Evolutionary conservation across 2,888 invertebrate genomes (phyloP), one percentile per base, ranked within the genome.

Genomic region (Neuroscelio doddi): DNA sequence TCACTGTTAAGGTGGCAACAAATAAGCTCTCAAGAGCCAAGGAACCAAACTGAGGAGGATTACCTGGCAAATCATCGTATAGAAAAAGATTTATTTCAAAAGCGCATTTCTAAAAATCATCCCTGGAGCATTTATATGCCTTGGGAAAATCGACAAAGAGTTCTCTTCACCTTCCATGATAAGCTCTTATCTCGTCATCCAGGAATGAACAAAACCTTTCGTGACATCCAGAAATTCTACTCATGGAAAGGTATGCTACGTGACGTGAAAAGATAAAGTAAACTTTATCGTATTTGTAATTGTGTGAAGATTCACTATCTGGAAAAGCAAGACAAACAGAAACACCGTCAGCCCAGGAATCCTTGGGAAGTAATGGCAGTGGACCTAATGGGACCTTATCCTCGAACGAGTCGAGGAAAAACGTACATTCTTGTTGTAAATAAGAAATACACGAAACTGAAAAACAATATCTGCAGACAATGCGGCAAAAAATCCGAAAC

Each of bases 371-470:
- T 30, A 0, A 16, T 56, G 0, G 59, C 68, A 0, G 10, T 68
- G 0, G 68, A 69, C 27, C 34, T 68, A 7, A 69, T 71, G 69
- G 69, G 68, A 3, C 71, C 69, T 0, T 69, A 71, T 17, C 68
- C 69, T 1, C 24, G 45, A 12, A 65, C 49, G 2, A 15, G 30
- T 0, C 34, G 47, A 4, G 56, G 64, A 7, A 41, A 49, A 50
- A 34, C 45, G 3, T 64, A 38, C 44, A n/a, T 72, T 9, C 39
- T 73, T 5, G 73, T 73, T 0, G 39, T 69, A 0, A 72, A n/a
- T n/a, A n/a, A n/a, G n/a, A n/a, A n/a, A n/a, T n/a, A n/a, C n/a
- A n/a, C n/a, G n/a, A n/a, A n/a, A n/a, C n/a, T n/a, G n/a, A n/a
- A n/a, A n/a, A n/a, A n/a, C n/a, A n/a, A n/a, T n/a, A n/a, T n/a